Base-by-base conservation (phyloP, 2,113 vertebrate species). In the Saccopteryx leptura region DNA sequence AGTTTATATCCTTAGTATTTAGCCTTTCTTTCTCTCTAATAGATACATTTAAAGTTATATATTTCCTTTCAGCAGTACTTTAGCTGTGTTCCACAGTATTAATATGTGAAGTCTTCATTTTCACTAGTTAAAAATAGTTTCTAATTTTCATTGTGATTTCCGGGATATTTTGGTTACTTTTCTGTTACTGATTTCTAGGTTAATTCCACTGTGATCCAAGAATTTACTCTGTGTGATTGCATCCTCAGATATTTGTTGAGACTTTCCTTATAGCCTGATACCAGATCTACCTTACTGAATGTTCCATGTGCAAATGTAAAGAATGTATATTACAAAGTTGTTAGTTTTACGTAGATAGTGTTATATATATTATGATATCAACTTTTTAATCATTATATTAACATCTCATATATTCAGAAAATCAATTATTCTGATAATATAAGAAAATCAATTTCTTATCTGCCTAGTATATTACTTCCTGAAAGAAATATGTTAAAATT, bases 181-280 rank as follows among this genome's bases (percentile, higher is more conserved):
- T 86, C 39, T 63, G 14, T 87, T 91, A 71, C 63, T 71, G 21
- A 63, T 78, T 63, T 94, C 18, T 56, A 78, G 54, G 60, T 87
- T 90, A 75, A 91, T 94, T 91, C 18, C 50, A 83, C 31, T 88
- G 33, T 87, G 18, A 33, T 33, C 19, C 31, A 93, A 79, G 21
- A 89, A 83, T 56, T 95, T 61, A 54, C 6, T 95, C 54, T 69
- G 79, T 61, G 58, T 89, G 46, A 89, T 28, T 93, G 2, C 48
- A 79, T 89, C 39, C n/a, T 90, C 83, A 95, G 75, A 84, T 65
- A 66, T 46, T 72, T 79, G 31, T 80, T 90, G 66, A 63, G 31
- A 75, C 11, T 23, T 48, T 46, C 24, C 46, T 93, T 75, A 69
- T 78, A 33, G 10, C 10, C 18, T 39, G 60, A 18, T 63, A n/a